A percentile compares a stretch with the other conserved stretches of the same genome.
Evolutionary conservation across 2,888 invertebrate genomes (phyloP).

Genomic region (Mythimna ferrago): DNA sequence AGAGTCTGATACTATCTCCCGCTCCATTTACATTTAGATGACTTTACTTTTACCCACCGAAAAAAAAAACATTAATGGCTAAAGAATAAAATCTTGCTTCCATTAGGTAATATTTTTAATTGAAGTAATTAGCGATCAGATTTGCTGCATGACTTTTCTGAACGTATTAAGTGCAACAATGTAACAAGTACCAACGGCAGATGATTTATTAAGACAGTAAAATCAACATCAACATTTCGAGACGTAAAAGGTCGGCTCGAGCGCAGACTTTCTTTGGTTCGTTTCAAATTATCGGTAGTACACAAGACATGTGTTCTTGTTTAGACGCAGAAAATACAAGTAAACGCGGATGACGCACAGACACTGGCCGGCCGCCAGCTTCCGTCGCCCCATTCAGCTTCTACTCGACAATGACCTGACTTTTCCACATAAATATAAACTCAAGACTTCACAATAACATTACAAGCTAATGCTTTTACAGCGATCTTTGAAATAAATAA

Average conservation of each 20-base stretch:
- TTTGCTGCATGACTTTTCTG: neutral
- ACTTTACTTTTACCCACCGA: too few species aligned
- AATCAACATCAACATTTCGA: conserved; percentile 16
- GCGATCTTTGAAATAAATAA: conserved; percentile 38
- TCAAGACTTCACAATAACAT: conserved; percentile 51
- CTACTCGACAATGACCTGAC: conserved; percentile 87
- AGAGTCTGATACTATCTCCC: too few species aligned
- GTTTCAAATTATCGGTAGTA: conserved; percentile 42
- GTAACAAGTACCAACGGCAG: neutral
- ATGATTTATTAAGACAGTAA: conserved; percentile 18
- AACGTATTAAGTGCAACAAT: neutral
- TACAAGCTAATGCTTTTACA: conserved; percentile 20
- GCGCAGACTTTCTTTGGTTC: conserved; percentile 44
- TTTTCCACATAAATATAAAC: conserved; percentile 72
- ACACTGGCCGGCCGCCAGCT: conserved; percentile 82
- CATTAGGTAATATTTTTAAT: conserved; percentile 18
- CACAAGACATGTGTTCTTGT: conserved; percentile 68
- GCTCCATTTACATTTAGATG: too few species aligned
- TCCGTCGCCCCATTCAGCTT: conserved; percentile 87
- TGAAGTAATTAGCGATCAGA: neutral
- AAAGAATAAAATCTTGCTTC: neutral
- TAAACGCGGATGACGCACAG: conserved; percentile 83
- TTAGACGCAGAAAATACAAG: conserved; percentile 76
- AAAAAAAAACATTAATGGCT: too few species aligned
- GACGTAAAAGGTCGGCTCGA: conserved; percentile 27